phyloP scores from a whole-genome alignment of 64 coral and sea anemone genomes.

The Porites australiensis region DNA sequence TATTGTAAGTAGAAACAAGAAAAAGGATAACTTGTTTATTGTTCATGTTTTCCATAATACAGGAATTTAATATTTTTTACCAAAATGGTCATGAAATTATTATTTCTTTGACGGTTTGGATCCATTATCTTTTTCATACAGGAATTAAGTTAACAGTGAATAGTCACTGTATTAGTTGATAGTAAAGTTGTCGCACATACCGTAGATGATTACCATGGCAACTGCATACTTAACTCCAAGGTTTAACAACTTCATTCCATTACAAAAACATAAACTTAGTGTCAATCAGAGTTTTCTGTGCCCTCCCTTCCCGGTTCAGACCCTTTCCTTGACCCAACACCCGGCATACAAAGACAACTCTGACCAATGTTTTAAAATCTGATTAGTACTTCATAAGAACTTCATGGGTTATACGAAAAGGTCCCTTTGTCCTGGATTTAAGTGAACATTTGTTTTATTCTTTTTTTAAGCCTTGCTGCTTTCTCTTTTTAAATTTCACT shows the following conservation, averaged over 20 bases:
- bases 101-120: not conserved
- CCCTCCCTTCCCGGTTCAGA: too few species aligned
- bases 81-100: not conserved
- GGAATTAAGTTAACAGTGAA: not conserved
- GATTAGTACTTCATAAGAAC: too few species aligned
- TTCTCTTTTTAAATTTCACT: conserved; percentile 10
- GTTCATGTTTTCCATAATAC: conserved; percentile 13
- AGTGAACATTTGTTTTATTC: not conserved
- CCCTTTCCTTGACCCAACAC: too few species aligned
- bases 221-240: too few species aligned
- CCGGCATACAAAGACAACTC: not conserved
- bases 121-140: not conserved
- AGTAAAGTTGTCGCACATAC: not conserved
- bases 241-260: too few species aligned
- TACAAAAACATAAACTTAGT: too few species aligned
- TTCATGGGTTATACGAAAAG: too few species aligned
- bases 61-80: not conserved
- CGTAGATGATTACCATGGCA: not conserved
- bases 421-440: not conserved
- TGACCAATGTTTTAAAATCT: conserved; percentile 3
- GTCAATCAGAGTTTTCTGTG: too few species aligned
- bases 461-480: not conserved
- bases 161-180: not conserved
- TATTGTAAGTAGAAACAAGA: not conserved
- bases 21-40: conserved; percentile 10